Evolutionary conservation across 1,140 invertebrate species (phyloP).

Genomic region (Plodia interpunctella): DNA sequence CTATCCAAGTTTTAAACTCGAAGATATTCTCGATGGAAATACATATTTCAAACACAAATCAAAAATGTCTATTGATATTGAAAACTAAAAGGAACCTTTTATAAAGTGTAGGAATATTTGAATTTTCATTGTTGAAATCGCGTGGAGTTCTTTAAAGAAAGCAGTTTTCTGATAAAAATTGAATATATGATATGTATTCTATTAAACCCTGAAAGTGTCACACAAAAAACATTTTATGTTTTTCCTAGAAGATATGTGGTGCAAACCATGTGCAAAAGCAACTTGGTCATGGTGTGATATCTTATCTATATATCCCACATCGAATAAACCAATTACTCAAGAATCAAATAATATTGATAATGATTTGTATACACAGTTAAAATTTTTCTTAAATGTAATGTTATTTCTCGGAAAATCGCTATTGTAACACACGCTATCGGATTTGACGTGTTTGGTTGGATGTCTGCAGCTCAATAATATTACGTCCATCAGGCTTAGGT

Average conservation of each 20-base stretch:
- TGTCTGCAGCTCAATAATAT: not conserved
- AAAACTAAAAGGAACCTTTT: not conserved
- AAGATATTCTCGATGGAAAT: not conserved
- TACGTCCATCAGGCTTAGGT: conserved; percentile 1
- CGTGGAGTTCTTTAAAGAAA: not conserved
- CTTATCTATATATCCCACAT: too few relatives aligned
- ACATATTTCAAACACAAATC: not conserved
- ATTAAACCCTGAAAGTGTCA: too few relatives aligned
- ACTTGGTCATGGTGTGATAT: too few relatives aligned
- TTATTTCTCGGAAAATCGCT: not conserved
- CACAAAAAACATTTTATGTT: too few relatives aligned
- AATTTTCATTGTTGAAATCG: not conserved
- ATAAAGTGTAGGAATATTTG: not conserved
- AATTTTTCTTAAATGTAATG: too few relatives aligned
- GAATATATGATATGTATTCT: not conserved
- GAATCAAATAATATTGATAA: too few relatives aligned
- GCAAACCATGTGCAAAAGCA: too few relatives aligned
- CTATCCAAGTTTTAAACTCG: not conserved
- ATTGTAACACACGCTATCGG: not conserved
- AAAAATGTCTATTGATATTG: conserved; percentile 1
- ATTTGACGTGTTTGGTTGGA: conserved; percentile 1
- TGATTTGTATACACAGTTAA: too few relatives aligned
- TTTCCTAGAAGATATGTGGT: too few relatives aligned
- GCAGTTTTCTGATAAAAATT: not conserved
- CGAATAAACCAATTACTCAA: too few relatives aligned